phyloP scores from a whole-genome alignment of 2,797 vertebrate genomes.

The Perodicticus potto region DNA sequence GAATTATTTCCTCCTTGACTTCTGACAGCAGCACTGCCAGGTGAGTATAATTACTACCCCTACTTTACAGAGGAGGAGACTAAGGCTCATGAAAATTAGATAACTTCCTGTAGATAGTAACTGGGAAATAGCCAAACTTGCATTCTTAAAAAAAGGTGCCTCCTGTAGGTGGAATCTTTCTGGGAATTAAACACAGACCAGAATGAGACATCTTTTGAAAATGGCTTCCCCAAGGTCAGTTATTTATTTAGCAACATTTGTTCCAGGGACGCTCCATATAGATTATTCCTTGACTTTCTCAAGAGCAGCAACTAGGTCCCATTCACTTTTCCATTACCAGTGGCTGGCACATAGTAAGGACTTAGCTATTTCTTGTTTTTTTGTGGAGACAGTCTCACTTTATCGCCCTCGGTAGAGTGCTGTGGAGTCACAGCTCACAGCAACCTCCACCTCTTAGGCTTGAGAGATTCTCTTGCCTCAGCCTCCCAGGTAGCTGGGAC shows the following conservation, averaged over 20 bases:
- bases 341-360: not conserved
- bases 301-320: not conserved
- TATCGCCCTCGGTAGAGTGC: no score
- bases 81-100: not conserved
- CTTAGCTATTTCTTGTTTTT: not conserved
- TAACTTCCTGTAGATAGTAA: not conserved
- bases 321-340: not conserved
- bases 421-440: no score
- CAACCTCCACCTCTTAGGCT: no score
- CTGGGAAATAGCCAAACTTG: not conserved
- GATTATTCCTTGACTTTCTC: not conserved
- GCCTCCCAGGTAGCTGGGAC: no score
- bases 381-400: no score
- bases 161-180: not conserved
- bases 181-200: not conserved
- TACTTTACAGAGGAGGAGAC: not conserved
- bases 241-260: not conserved
- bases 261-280: not conserved
- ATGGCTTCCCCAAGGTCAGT: not conserved
- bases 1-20: not conserved
- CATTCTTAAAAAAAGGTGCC: not conserved
- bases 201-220: not conserved
- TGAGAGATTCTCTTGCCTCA: no score
- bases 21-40: not conserved
- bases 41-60: not conserved